Evolutionary conservation across 2,797 vertebrate genomes (phyloP).

Genomic region (Amazona finschi): DNA sequence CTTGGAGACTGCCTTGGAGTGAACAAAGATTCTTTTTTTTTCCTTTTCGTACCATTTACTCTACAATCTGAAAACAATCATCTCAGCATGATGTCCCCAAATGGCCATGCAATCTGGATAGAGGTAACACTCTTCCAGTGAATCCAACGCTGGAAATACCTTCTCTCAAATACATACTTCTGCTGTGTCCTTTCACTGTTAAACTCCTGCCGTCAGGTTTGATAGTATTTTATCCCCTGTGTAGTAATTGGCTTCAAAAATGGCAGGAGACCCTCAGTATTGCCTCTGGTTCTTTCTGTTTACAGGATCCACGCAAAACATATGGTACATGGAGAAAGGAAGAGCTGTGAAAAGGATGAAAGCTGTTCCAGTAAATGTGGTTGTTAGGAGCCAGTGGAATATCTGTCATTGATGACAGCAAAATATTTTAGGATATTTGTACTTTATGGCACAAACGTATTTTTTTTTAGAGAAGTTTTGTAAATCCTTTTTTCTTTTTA

Average conservation of each 20-base stretch:
- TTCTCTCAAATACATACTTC: not conserved
- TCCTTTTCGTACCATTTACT: not conserved
- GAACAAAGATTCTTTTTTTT: not conserved
- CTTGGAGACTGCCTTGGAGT: not conserved
- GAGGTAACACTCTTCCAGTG: not conserved
- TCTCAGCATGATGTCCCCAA: not conserved
- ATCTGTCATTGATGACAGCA: slow-evolving; percentile 30
- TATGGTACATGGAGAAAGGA: slow-evolving; percentile 50
- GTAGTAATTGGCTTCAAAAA: slow-evolving; percentile 33
- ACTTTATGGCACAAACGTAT: not conserved
- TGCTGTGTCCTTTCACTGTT: not conserved
- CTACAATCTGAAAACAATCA: not conserved
- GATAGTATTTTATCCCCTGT: slow-evolving; percentile 27
- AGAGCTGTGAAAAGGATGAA: slow-evolving; percentile 49
- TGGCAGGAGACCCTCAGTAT: slow-evolving; percentile 39
- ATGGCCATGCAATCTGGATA: not conserved
- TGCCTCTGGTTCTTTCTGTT: slow-evolving; percentile 39
- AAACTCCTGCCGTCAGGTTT: slow-evolving; percentile 5
- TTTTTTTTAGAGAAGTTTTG: slow-evolving; percentile 8
- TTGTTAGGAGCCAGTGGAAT: slow-evolving; percentile 13
- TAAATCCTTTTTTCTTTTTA: not conserved
- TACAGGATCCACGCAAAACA: slow-evolving; percentile 16
- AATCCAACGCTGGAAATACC: slow-evolving; percentile 1
- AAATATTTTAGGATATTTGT: slow-evolving; percentile 61
- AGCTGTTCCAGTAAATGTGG: slow-evolving; percentile 46